phyloP scores from a whole-genome alignment of 2,888 invertebrate genomes.

The Geophilus truncorum region DNA sequence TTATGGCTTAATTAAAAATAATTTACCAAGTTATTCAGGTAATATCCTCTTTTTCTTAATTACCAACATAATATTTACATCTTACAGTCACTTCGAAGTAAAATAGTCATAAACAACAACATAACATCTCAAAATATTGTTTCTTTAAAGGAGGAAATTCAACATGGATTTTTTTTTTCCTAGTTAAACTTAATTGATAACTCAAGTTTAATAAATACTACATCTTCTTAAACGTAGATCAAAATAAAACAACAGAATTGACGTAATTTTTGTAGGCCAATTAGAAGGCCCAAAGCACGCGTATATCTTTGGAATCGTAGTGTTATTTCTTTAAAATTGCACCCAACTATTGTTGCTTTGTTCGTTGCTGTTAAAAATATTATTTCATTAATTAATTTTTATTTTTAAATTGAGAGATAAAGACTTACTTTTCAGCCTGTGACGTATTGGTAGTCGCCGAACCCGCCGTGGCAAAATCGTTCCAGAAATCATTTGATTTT shows the following conservation, averaged over 20 bases:
- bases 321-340: constrained; percentile 41
- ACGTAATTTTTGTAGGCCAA: constrained; percentile 11
- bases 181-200: not conserved
- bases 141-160: not conserved
- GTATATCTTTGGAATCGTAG: not conserved
- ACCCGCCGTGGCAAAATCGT: constrained; percentile 67
- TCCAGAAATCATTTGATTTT: constrained; percentile 56
- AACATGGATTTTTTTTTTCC: not conserved
- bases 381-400: too few relatives aligned
- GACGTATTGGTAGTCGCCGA: not conserved
- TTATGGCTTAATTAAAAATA: not conserved
- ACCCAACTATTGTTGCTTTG: constrained; percentile 43
- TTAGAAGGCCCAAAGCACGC: not conserved
- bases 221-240: not conserved
- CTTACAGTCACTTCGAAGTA: too few relatives aligned
- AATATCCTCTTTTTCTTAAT: not conserved
- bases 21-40: not conserved
- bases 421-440: not conserved
- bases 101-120: too few relatives aligned
- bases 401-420: too few relatives aligned
- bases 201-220: constrained; percentile 13
- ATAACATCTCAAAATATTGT: not conserved
- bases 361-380: too few relatives aligned
- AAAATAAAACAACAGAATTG: not conserved
- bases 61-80: not conserved